Evolutionary conservation across 1,140 invertebrate genomes (phyloP).

Genomic region (Euwallacea similis): DNA sequence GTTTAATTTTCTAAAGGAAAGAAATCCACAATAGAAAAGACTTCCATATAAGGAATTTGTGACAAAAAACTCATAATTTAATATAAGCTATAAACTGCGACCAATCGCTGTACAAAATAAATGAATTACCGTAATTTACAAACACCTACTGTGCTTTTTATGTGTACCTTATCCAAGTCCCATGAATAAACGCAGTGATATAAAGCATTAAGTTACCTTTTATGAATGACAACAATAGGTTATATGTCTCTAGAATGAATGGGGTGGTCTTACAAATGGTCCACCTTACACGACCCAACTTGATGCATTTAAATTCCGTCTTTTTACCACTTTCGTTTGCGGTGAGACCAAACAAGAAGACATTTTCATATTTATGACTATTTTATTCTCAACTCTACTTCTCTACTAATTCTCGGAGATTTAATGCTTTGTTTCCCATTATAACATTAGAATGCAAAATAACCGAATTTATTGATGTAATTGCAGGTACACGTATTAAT

Average conservation of each 20-base stretch:
- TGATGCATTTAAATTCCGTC: slow-evolving; percentile 25
- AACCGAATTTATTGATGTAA: background rate
- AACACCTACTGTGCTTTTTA: slow-evolving; percentile 35
- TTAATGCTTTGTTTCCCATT: background rate
- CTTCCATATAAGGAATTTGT: too few relatives aligned
- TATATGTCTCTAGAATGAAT: slow-evolving; percentile 40
- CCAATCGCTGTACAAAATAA: slow-evolving; percentile 29
- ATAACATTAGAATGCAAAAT: background rate
- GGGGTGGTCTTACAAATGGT: slow-evolving; percentile 41
- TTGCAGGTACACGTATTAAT: background rate
- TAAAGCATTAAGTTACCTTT: slow-evolving; percentile 40
- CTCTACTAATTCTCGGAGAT: background rate
- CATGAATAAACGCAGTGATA: slow-evolving; percentile 39
- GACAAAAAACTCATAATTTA: slow-evolving; percentile 4
- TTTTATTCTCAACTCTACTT: background rate
- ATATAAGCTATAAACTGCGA: slow-evolving; percentile 20
- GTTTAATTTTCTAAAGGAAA: too few relatives aligned
- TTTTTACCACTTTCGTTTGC: slow-evolving; percentile 25
- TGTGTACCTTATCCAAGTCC: slow-evolving; percentile 12
- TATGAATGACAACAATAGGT: slow-evolving; percentile 43
- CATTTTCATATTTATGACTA: slow-evolving; percentile 11
- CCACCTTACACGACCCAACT: slow-evolving; percentile 22
- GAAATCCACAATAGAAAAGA: too few relatives aligned
- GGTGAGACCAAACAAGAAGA: background rate
- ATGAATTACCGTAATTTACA: slow-evolving; percentile 35